Conservation (phyloP, 2,797 vertebrate genomes). For the Xenentodon cancila region DNA sequence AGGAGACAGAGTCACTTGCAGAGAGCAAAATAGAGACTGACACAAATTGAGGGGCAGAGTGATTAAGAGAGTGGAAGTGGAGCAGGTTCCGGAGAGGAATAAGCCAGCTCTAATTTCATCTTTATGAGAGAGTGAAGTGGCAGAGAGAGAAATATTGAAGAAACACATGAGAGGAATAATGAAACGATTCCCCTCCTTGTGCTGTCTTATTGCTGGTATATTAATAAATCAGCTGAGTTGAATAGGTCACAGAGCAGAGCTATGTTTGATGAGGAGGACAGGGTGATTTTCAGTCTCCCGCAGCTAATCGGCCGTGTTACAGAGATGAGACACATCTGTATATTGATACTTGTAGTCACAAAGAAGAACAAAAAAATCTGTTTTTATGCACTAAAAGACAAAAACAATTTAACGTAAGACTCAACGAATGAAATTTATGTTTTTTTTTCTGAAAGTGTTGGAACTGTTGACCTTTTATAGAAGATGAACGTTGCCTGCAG, state of each 20-base stretch:
- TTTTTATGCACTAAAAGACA: too few relatives aligned
- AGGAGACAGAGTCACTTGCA: slow-evolving; percentile 46
- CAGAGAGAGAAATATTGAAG: slow-evolving; percentile 54
- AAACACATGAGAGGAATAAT: slow-evolving; percentile 65
- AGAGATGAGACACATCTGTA: background rate
- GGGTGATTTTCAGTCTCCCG: slow-evolving; percentile 15
- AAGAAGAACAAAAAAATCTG: too few relatives aligned
- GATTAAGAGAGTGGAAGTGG: slow-evolving; percentile 54
- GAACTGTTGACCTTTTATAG: too few relatives aligned
- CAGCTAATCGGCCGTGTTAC: slow-evolving; percentile 23
- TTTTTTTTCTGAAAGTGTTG: too few relatives aligned
- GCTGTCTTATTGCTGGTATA: slow-evolving; percentile 41
- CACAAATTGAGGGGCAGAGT: slow-evolving; percentile 66
- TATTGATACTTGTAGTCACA: too few relatives aligned
- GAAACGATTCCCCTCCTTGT: slow-evolving; percentile 52
- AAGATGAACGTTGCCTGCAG: too few relatives aligned
- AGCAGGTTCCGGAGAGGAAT: slow-evolving; percentile 66
- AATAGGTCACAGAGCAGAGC: slow-evolving; percentile 48
- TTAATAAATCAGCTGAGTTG: slow-evolving; percentile 54
- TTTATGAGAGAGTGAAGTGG: slow-evolving; percentile 65
- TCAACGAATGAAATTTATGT: too few relatives aligned
- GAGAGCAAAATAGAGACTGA: slow-evolving; percentile 62
- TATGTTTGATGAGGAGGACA: slow-evolving; percentile 53
- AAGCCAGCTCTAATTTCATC: slow-evolving; percentile 63
- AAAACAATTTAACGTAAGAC: too few relatives aligned